Evolutionary conservation across 2,113 vertebrate genomes (phyloP), one percentile per base, ranked within the genome.

Genomic region (Oryzias javanicus): DNA sequence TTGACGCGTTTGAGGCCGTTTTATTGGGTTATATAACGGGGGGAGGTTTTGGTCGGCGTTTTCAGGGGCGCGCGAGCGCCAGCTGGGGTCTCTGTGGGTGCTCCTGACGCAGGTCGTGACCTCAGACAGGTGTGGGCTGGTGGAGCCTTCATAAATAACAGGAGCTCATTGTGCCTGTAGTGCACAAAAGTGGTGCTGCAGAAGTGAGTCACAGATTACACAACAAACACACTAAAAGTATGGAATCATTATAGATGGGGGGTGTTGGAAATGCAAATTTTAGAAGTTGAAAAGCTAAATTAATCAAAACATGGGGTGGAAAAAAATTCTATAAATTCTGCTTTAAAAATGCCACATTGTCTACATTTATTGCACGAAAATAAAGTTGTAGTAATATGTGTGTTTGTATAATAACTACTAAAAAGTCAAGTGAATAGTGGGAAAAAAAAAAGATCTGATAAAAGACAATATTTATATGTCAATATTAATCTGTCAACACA

Each of bases 41-140:
- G 35, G 35, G 1, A 3, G 35, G 2, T 35, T 22, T 35, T 8
- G 7, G 29, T 35, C 29, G 6, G 29, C 29, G 29, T 35, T 35
- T 35, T 35, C 8, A 35, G 35, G 35, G 35, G 35, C 35, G 8
- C 25, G 29, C 14, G 49, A 42, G 72, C 62, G 53, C 53, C 67
- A 70, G 70, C 60, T 64, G 75, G 51, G 66, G 63, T 66, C 55
- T 61, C 45, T 0, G 2, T n/a, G 60, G 60, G 72, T 75, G 77
- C 69, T 79, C 64, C 78, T 72, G 60, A 77, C 49, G 72, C 50
- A 63, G 88, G 85, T 84, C 82, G 20, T 86, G 86, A 89, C 89
- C 89, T 54, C 57, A 52, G 88, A 88, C 91, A 89, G 77, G 35
- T 35, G 35, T 74, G 59, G 71, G 74, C 46, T 18, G 14, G 61